These are phyloP conservation scores for Tauraco hartlaubi DNA, from an alignment of 2,797 vertebrate genomes.

Conservation along the genomic window DNA sequence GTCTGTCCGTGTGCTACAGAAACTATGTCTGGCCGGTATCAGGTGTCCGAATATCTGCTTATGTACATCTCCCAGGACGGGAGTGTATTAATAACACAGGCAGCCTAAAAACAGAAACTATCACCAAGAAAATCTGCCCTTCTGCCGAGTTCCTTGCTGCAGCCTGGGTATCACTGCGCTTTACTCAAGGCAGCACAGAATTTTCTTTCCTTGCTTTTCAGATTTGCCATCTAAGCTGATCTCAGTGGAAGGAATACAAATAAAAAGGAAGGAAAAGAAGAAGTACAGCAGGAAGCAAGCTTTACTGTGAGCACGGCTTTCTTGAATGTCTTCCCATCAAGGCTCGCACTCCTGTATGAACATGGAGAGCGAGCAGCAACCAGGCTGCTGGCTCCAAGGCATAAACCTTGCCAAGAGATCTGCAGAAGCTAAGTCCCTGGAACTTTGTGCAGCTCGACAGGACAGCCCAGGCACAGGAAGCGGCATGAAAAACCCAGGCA, in stretches of 20 bases:
- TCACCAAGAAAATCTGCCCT: conserved; percentile 48
- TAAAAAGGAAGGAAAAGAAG: conserved; percentile 33
- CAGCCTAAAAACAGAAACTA: conserved; percentile 72
- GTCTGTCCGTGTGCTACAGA: conserved; percentile 57
- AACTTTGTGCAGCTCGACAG: background rate
- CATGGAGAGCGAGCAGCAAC: background rate
- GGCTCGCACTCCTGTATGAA: fast-evolving
- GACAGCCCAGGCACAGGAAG: background rate
- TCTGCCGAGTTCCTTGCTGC: background rate
- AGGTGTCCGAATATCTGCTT: conserved; percentile 65
- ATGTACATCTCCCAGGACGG: conserved; percentile 36
- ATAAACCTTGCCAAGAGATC: background rate
- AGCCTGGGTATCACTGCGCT: background rate
- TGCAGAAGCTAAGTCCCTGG: background rate
- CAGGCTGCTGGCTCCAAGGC: background rate
- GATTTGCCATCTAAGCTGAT: background rate
- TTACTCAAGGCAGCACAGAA: background rate
- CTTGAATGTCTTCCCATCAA: background rate
- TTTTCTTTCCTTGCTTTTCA: background rate
- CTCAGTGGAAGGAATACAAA: conserved; percentile 24
- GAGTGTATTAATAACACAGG: conserved; percentile 64
- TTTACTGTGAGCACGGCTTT: background rate
- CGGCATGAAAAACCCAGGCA: background rate
- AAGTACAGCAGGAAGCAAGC: conserved; percentile 1
- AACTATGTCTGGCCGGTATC: conserved; percentile 75